Evolutionary conservation across 1,140 invertebrate species (phyloP), one percentile per base, ranked within the genome.

Genomic region (Medauroidea extradentata): DNA sequence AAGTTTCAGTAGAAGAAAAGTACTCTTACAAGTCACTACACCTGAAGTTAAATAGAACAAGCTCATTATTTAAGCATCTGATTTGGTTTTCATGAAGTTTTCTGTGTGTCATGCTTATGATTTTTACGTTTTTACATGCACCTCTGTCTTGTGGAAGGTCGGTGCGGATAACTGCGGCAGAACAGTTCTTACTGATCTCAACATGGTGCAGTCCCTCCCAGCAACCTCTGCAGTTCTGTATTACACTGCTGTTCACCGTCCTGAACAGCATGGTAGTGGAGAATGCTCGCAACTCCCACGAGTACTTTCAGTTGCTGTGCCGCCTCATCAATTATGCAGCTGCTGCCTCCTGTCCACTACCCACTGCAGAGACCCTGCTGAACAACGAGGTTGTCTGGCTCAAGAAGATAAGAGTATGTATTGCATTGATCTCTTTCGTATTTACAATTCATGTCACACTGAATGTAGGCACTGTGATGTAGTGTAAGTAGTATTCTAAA

Each of bases 181-280:
- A 95, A 69, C 91, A 94, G 72, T 85, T 95, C 73, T 82, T 89
- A 55, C 75, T 90, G 14, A 91, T 93, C 65, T 88, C 89, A 59
- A 81, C 90, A 52, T 83, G 88, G 80, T 80, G 83, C 69, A 72
- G 74, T 54, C 78, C 76, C 52, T 80, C 77, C 27, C 79, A 82
- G 63, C 77, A 81, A 16, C 75, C 82, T 8, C 76, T 93, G 41
- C 79, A 85, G 55, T 85, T 88, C 67, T 87, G 90, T 62, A 89
- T 91, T 25, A 86, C 85, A 29, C 73, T 91, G 19, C 76, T 94
- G 16, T 91, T 94, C 67, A 88, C 85, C 46, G 84, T 90, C 16
- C 77, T 92, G 19, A 83, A 90, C 70, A 84, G 82, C 5, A 81
- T 84, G 39, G 89, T 90, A 18, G 81, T 86, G 61, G 86, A 93